Evolutionary conservation across 2,888 invertebrate species (phyloP), one percentile per base, ranked within the genome.

Genomic region (Tiphia femorata): DNA sequence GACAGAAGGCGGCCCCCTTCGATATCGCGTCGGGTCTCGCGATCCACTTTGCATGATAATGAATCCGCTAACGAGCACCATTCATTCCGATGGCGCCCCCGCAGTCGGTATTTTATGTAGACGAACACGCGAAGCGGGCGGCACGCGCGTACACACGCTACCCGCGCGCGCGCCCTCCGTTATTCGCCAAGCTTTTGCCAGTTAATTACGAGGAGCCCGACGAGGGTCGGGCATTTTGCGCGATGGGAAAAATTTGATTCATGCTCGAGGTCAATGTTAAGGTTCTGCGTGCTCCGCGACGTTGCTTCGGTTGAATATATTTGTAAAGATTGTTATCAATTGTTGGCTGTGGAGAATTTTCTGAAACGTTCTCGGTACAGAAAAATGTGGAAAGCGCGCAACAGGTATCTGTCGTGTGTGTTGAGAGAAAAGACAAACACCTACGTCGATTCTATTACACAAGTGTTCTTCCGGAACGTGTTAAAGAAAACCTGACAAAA

Each of bases 61-160:
- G 70, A 76, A 69, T 69, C 63, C 64, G 63, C 72, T 77, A 77
- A 76, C 73, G 72, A 77, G 72, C 67, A 60, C 66, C 58, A 73
- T 76, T 75, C 73, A 75, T 67, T 62, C 58, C 61, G 38, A 57
- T 19, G 44, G 25, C 35, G 30, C 30, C 33, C 49, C 12, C 43
- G 19, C 20, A 44, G 43, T 19, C 27, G n/a, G 19, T 12, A 12
- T 30, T 44, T 29, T 19, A 30, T 14, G 37, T 37, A 37, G 6
- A 17, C 50, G 10, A n/a, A n/a, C n/a, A n/a, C n/a, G n/a, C n/a
- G n/a, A n/a, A 37, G n/a, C 17, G 12, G 42, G 42, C 21, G 17
- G 16, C 17, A 5, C 23, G 42, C 17, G 10, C 27, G 3, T 6
- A 12, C 41, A 12, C n/a, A 21, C 46, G 29, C 8, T 46, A 21